Evolutionary conservation across 2,113 vertebrate genomes (phyloP).

Genomic region (Taxidea taxus): DNA sequence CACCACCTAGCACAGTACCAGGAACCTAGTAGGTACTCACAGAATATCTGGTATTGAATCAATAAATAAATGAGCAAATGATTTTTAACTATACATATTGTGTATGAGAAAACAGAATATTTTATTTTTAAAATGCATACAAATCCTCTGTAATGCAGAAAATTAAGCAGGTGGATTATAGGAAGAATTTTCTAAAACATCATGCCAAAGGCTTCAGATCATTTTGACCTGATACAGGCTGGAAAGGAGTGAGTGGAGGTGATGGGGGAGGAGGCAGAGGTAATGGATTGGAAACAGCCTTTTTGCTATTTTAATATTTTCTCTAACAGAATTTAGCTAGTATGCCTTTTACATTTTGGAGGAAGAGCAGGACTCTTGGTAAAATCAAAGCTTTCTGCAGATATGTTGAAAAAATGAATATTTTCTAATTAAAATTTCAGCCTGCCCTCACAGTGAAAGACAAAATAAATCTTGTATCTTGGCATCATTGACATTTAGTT

Average conservation of each 20-base stretch:
- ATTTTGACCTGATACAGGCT: not conserved
- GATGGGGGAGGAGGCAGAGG: not conserved
- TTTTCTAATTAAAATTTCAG: constrained; percentile 9
- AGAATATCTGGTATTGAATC: not conserved
- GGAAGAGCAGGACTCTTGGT: not conserved
- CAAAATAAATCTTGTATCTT: not conserved
- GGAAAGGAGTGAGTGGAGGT: fast-evolving
- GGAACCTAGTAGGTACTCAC: not conserved
- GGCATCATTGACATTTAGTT: not conserved
- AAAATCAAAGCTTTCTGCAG: not conserved
- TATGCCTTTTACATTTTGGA: not conserved
- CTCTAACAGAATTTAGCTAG: not conserved
- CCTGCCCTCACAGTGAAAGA: not conserved
- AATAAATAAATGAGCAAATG: not conserved
- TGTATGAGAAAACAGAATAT: not conserved
- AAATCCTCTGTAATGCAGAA: not conserved
- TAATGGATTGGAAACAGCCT: not conserved
- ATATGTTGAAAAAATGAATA: not conserved
- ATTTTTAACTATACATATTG: not conserved
- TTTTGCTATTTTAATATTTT: not conserved
- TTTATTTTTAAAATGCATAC: not conserved
- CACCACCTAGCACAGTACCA: not conserved
- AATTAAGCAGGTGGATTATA: not conserved
- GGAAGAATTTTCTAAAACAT: not conserved
- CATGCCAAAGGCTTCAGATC: not conserved